Evolutionary conservation across 1,140 invertebrate species (phyloP).

Genomic region (Pseudomyrmex concolor): DNA sequence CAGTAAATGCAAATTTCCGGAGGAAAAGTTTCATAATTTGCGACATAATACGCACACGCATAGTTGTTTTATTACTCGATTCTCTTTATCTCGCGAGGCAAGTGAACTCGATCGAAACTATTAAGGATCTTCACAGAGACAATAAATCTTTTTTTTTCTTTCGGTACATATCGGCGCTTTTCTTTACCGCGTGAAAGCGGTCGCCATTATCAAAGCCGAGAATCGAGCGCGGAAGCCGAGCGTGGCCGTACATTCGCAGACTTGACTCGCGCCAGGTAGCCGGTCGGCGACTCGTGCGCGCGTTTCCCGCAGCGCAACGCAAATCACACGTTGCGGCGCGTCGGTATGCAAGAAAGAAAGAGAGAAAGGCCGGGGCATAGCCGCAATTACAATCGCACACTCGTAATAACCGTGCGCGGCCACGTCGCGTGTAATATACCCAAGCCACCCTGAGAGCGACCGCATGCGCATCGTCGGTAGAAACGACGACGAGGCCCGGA

Average conservation of each 20-base stretch:
- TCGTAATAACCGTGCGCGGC: slow-evolving; percentile 68
- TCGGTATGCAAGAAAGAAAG: slow-evolving; percentile 41
- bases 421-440: slow-evolving; percentile 69
- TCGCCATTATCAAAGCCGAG: slow-evolving; percentile 46
- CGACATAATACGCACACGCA: neutral
- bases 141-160: neutral
- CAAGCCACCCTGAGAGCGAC: slow-evolving; percentile 69
- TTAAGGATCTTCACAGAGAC: neutral
- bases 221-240: slow-evolving; percentile 49
- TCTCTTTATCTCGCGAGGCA: neutral
- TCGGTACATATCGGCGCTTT: slow-evolving; percentile 3
- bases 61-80: neutral
- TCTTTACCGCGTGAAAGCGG: slow-evolving; percentile 42
- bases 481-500: slow-evolving; percentile 29
- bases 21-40: slow-evolving; percentile 10
- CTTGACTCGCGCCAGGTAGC: slow-evolving; percentile 62
- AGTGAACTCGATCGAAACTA: neutral
- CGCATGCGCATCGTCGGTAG: slow-evolving; percentile 14
- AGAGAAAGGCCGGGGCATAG: slow-evolving; percentile 11
- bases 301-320: slow-evolving; percentile 49
- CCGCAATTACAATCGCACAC: slow-evolving; percentile 69
- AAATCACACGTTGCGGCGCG: slow-evolving; percentile 68
- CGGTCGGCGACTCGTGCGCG: slow-evolving; percentile 22
- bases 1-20: neutral
- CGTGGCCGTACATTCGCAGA: slow-evolving; percentile 7